Evolutionary conservation across 2,797 vertebrate species (phyloP), one percentile per base, ranked within the genome.

Genomic region (Notolepis coatsorum): DNA sequence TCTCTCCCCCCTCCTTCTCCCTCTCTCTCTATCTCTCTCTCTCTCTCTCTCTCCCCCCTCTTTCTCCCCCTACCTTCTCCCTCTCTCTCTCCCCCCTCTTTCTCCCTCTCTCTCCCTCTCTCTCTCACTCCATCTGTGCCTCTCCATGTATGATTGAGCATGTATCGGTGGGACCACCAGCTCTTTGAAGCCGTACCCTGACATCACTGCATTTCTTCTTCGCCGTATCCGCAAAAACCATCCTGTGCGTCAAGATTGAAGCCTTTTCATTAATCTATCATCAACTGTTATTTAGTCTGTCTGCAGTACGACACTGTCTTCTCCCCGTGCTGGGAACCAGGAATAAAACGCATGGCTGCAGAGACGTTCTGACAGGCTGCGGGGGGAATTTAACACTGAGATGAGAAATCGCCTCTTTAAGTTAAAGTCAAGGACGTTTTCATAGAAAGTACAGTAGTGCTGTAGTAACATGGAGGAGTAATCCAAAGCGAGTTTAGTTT

Each of bases 231-330:
- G 89, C 85, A 83, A 65, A n/a, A 90, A 85, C 48, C 67, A 48
- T 72, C 77, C 60, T 62, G 67, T 38, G 18, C 71, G 48, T 80
- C 39, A 38, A 72, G 77, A 78, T 79, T 73, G 83, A 88, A 79
- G 72, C 81, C 69, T 83, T 80, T 74, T 90, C 86, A 89, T 90
- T 89, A 90, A 89, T 91, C 87, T 85, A 80, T 91, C 89, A 88
- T 91, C 87, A 63, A 65, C 66, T 58, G 65, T 43, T 68, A 82
- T 82, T 75, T 80, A 75, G 41, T 58, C 73, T 73, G 84, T 82
- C 76, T 82, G 73, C 62, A 25, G 50, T 66, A 56, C 65, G 61
- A 38, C 3, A 23, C 49, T 38, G 47, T 49, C 42, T 77, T 76
- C 66, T 64, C 52, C 71, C 73, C 67, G 37, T 20, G 51, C 69